Conservation (phyloP, 2,888 invertebrate species). For the Endotricha flammealis region DNA sequence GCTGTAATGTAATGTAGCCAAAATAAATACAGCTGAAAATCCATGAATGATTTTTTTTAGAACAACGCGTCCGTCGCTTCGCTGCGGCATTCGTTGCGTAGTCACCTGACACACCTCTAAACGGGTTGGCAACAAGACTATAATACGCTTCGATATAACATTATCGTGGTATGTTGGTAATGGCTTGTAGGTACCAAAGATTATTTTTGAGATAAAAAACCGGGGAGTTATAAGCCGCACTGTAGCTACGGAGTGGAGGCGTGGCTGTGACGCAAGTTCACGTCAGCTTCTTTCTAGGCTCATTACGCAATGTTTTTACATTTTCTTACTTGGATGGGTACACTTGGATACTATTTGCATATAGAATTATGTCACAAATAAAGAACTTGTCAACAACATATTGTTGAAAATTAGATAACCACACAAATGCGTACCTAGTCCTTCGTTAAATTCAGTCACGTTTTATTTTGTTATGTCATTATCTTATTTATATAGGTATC, state of each 20-base stretch:
- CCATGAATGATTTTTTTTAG: too few relatives aligned
- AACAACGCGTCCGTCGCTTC: too few relatives aligned
- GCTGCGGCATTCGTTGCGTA: too few relatives aligned
- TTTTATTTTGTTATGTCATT: slow-evolving; percentile 1
- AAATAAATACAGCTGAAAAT: too few relatives aligned
- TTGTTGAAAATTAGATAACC: slow-evolving; percentile 9
- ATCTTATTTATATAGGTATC: too few relatives aligned
- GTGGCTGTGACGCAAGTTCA: slow-evolving; percentile 55
- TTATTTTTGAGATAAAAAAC: slow-evolving; percentile 29
- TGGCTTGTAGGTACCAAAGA: slow-evolving; percentile 15
- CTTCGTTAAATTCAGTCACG: slow-evolving; percentile 1
- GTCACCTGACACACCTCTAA: neutral
- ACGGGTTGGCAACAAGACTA: neutral
- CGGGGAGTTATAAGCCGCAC: slow-evolving; percentile 19
- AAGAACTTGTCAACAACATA: slow-evolving; percentile 13
- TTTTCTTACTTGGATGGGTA: neutral
- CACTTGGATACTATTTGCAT: neutral
- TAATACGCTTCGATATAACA: neutral
- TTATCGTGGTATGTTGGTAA: slow-evolving; percentile 5
- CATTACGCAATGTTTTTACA: slow-evolving; percentile 36
- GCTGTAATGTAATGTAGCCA: too few relatives aligned
- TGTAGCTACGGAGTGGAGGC: slow-evolving; percentile 60
- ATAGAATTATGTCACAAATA: neutral
- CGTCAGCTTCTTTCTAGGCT: slow-evolving; percentile 35
- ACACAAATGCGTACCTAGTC: neutral